phyloP scores from a whole-genome alignment of 2,888 invertebrate species.

The Neoscelio sp. region DNA sequence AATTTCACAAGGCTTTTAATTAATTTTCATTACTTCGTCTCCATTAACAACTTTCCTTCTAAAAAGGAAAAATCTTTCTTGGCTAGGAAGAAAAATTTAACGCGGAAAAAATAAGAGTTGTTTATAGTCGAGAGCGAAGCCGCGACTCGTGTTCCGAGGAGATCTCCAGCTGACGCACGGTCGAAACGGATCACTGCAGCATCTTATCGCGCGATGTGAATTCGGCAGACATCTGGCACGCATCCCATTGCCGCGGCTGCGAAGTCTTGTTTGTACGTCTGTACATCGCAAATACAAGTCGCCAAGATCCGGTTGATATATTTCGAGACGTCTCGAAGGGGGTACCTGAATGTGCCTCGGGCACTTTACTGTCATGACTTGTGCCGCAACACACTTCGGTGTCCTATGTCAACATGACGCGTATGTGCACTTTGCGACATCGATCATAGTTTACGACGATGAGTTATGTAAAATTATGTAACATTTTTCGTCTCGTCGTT shows the following conservation, averaged over 20 bases:
- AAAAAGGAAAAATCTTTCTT: no score
- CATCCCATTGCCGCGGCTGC: slow-evolving; percentile 74
- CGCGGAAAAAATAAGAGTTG: no score
- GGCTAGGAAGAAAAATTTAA: no score
- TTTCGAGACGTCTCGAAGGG: slow-evolving; percentile 40
- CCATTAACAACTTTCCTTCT: no score
- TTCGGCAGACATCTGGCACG: slow-evolving; percentile 65
- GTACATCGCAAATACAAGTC: slow-evolving; percentile 69
- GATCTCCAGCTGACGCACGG: slow-evolving; percentile 18
- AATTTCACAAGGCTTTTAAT: no score
- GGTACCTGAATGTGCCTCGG: slow-evolving; percentile 40
- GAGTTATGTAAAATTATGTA: slow-evolving; percentile 33
- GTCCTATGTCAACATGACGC: slow-evolving; percentile 41
- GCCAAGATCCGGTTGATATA: slow-evolving; percentile 42
- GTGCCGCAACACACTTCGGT: slow-evolving; percentile 35
- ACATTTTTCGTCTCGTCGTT: no score
- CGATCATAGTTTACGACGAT: slow-evolving; percentile 49
- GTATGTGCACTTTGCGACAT: slow-evolving; percentile 33
- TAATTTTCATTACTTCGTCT: no score
- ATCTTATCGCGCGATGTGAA: slow-evolving; percentile 36
- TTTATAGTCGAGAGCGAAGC: slow-evolving; percentile 5
- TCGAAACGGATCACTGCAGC: slow-evolving; percentile 26
- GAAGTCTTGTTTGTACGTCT: slow-evolving; percentile 88
- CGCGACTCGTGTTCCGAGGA: slow-evolving; percentile 1
- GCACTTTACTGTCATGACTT: slow-evolving; percentile 27